These are phyloP conservation scores for Thalassophryne amazonica DNA, from an alignment of 2,797 vertebrate species.

Conservation along the genomic window DNA sequence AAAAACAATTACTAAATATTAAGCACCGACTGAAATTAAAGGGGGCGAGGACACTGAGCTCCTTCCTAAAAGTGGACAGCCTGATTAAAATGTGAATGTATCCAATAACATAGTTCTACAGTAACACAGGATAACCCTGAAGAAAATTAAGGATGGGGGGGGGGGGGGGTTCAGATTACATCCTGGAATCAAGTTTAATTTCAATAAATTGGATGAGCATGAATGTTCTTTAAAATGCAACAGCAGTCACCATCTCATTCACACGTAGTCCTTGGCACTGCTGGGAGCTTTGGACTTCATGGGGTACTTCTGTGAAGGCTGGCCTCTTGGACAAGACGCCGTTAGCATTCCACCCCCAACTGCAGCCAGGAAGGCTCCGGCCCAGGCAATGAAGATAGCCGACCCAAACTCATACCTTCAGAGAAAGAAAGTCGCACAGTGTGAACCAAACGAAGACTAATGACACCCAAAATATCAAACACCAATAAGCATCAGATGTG, in stretches of 20 bases:
- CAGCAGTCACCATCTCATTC: slow-evolving; percentile 20
- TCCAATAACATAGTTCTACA: slow-evolving; percentile 43
- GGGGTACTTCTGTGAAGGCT: slow-evolving; percentile 60
- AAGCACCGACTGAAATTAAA: slow-evolving; percentile 8
- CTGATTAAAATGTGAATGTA: slow-evolving; percentile 22
- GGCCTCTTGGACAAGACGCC: slow-evolving; percentile 78
- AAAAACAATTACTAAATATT: background rate
- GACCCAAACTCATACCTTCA: slow-evolving; percentile 88
- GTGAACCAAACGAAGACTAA: no score
- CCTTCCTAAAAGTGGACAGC: slow-evolving; percentile 34
- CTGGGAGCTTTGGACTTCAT: slow-evolving; percentile 72
- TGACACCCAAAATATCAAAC: no score
- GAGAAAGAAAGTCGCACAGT: background rate
- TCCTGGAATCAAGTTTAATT: slow-evolving; percentile 17
- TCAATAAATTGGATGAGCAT: slow-evolving; percentile 5
- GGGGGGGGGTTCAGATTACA: background rate
- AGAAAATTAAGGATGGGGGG: slow-evolving; percentile 26
- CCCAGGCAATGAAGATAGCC: slow-evolving; percentile 89
- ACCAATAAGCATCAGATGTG: background rate
- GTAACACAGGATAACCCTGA: slow-evolving; percentile 29
- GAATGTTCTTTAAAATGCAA: slow-evolving; percentile 25
- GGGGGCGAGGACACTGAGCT: background rate
- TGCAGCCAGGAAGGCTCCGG: slow-evolving; percentile 78
- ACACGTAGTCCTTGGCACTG: slow-evolving; percentile 84
- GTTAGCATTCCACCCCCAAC: slow-evolving; percentile 83